phyloP scores from a whole-genome alignment of 2,113 vertebrate genomes.

The Galbula dea region DNA sequence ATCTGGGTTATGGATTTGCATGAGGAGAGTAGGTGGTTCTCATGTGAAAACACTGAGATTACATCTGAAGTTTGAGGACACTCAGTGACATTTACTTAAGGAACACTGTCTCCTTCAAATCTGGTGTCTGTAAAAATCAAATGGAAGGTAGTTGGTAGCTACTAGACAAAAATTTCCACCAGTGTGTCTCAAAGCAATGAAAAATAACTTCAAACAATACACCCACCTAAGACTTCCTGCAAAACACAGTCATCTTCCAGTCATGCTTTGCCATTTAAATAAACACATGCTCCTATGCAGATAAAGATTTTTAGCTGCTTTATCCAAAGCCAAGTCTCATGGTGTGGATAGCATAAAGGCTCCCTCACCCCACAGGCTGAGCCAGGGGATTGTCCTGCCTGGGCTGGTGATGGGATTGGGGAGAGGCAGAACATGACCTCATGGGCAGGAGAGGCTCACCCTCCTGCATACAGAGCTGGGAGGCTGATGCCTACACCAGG shows the following conservation, averaged over 20 bases:
- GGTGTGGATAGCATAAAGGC: neutral
- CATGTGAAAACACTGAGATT: neutral
- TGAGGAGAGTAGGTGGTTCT: neutral
- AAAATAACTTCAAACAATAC: neutral
- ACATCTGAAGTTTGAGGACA: neutral
- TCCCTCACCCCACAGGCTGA: neutral
- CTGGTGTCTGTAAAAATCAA: neutral
- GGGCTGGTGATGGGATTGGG: neutral
- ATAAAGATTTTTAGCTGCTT: neutral
- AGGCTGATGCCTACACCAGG: neutral
- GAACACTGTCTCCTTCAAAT: neutral
- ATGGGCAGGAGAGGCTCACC: neutral
- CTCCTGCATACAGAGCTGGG: rapidly evolving
- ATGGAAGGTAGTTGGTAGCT: neutral
- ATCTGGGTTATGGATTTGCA: neutral
- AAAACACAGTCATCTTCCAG: neutral
- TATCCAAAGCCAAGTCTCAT: neutral
- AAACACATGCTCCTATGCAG: rapidly evolving
- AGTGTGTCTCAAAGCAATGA: neutral
- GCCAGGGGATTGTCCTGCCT: neutral
- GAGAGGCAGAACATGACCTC: neutral
- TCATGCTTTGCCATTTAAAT: neutral
- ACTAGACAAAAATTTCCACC: neutral
- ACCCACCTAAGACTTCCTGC: neutral
- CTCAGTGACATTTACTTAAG: neutral